These are phyloP conservation scores for Aldabrachelys gigantea DNA, from an alignment of 2,113 vertebrate species.

Conservation along the genomic window DNA sequence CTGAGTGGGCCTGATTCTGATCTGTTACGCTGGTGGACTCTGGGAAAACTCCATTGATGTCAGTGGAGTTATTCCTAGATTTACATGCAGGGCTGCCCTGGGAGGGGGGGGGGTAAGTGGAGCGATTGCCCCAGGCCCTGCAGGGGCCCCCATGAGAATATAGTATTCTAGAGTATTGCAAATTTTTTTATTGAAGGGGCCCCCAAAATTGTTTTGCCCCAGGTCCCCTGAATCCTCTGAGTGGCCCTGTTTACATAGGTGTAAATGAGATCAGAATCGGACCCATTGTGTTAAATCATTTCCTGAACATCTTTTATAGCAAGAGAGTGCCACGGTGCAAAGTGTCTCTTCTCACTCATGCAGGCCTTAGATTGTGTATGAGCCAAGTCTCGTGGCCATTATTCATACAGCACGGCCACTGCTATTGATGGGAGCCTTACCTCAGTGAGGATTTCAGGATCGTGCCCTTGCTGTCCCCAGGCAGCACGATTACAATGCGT, in stretches of 20 bases:
- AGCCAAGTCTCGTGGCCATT: accelerated
- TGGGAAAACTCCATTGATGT: accelerated
- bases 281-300: accelerated
- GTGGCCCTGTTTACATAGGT: not conserved
- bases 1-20: not conserved
- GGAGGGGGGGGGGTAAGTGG: too few species aligned
- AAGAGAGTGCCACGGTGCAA: not conserved
- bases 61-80: accelerated
- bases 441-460: accelerated
- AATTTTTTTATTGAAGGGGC: too few species aligned
- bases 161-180: too few species aligned
- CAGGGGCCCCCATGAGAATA: too few species aligned
- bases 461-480: accelerated
- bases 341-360: not conserved
- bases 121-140: too few species aligned
- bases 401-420: too few species aligned
- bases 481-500: not conserved
- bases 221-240: too few species aligned
- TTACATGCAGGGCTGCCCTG: too few species aligned
- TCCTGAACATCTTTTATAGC: too few species aligned
- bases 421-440: accelerated
- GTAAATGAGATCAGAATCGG: accelerated
- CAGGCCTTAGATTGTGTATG: too few species aligned
- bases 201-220: too few species aligned
- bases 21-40: accelerated